phyloP scores from a whole-genome alignment of 2,888 invertebrate species.

The Apotomis capreana region DNA sequence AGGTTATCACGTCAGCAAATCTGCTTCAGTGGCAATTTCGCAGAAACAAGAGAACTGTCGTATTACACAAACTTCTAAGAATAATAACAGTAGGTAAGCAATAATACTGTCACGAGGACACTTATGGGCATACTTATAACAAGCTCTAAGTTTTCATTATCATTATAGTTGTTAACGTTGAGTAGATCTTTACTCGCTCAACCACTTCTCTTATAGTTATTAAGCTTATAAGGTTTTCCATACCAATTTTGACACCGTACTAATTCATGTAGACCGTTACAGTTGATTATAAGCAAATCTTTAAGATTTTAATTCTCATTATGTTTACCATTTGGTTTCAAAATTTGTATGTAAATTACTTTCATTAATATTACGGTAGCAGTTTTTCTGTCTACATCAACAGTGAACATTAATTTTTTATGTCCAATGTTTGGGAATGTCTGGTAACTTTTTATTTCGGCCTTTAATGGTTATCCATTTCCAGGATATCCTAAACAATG shows the following conservation, averaged over 20 bases:
- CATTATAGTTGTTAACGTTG: neutral
- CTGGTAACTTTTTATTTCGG: neutral
- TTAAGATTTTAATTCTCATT: too few species aligned
- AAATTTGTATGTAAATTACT: too few species aligned
- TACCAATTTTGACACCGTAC: constrained; percentile 1
- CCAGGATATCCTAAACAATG: constrained; percentile 30
- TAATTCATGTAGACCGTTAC: neutral
- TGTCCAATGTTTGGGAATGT: neutral
- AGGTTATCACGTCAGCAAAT: constrained; percentile 29
- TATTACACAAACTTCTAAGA: constrained; percentile 32
- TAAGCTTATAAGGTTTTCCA: constrained; percentile 2
- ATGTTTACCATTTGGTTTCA: too few species aligned
- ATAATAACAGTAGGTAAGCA: constrained; percentile 23
- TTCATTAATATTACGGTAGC: too few species aligned
- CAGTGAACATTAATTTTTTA: neutral
- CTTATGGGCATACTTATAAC: neutral
- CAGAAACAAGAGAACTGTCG: constrained; percentile 28
- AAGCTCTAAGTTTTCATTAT: neutral
- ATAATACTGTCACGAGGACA: constrained; percentile 11
- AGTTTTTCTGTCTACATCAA: neutral
- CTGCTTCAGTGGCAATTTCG: constrained; percentile 21
- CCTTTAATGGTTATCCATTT: constrained; percentile 13
- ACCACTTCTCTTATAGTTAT: neutral
- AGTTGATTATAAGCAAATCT: too few species aligned
- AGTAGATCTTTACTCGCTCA: too few species aligned